These are phyloP conservation scores for Papilio polytes DNA, from an alignment of 1,140 invertebrate genomes.

Conservation along the genomic window DNA sequence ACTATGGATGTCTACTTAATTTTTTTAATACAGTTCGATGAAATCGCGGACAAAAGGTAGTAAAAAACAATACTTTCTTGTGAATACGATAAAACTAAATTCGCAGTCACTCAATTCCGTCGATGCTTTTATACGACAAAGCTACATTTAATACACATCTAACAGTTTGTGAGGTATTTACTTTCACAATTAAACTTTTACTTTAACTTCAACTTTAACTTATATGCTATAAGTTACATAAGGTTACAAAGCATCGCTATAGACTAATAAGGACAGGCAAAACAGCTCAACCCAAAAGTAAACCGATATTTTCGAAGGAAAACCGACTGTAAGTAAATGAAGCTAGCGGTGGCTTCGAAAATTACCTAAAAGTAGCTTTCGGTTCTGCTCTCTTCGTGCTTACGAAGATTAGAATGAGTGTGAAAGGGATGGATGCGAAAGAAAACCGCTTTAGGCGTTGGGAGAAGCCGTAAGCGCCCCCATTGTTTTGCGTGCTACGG, in stretches of 20 bases:
- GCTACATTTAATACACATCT: not conserved
- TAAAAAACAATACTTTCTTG: too few relatives aligned
- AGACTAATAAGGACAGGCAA: slow-evolving; percentile 33
- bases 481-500: slow-evolving; percentile 76
- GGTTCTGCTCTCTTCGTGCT: slow-evolving; percentile 56
- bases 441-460: slow-evolving; percentile 72
- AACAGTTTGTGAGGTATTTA: not conserved
- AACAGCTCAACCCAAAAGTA: slow-evolving; percentile 48
- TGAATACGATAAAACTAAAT: too few relatives aligned
- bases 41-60: too few relatives aligned
- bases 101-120: too few relatives aligned
- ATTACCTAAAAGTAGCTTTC: slow-evolving; percentile 78
- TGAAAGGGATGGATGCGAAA: slow-evolving; percentile 55
- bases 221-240: not conserved
- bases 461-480: slow-evolving; percentile 72
- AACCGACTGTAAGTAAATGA: slow-evolving; percentile 57
- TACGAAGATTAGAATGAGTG: slow-evolving; percentile 44
- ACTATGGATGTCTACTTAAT: too few relatives aligned
- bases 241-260: not conserved
- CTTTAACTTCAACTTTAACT: too few relatives aligned
- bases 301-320: slow-evolving; percentile 55
- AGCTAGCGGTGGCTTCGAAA: slow-evolving; percentile 70
- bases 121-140: too few relatives aligned
- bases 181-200: not conserved
- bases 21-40: too few relatives aligned